Conservation (phyloP, 2,797 vertebrate species). For the Phrynocephalus guinanensis region DNA sequence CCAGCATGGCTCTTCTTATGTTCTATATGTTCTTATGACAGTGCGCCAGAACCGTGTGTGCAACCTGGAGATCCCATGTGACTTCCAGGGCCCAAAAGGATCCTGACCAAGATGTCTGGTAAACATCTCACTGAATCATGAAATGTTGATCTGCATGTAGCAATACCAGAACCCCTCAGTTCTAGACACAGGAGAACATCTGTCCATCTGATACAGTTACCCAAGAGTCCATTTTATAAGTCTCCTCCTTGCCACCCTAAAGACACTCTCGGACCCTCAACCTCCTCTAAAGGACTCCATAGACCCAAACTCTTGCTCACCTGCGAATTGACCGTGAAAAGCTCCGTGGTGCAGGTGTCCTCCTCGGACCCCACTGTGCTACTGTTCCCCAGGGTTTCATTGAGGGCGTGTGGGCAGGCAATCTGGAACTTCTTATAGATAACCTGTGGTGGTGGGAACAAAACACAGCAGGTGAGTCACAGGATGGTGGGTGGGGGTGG, state of each 20-base stretch:
- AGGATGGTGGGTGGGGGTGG: background rate
- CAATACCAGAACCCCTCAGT: background rate
- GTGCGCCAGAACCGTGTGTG: too few species aligned
- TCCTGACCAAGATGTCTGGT: background rate
- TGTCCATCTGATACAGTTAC: background rate
- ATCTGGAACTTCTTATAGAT: conserved; percentile 97
- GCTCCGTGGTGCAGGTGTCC: conserved; percentile 80
- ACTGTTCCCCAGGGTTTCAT: conserved; percentile 58
- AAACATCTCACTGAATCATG: background rate
- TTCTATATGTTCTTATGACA: too few species aligned
- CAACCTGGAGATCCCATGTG: too few species aligned
- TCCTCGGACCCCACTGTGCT: conserved; percentile 48
- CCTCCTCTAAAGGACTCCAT: background rate
- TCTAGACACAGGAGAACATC: too few species aligned
- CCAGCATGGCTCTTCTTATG: too few species aligned
- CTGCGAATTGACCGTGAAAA: conserved; percentile 95
- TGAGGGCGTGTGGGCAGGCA: conserved; percentile 84
- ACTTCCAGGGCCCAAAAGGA: too few species aligned
- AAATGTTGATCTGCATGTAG: background rate
- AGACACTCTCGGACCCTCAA: background rate
- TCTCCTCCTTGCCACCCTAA: background rate
- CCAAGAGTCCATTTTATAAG: background rate
- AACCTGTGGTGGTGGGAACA: conserved; percentile 79
- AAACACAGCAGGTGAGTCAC: background rate
- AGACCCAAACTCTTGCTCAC: conserved; percentile 70